Conservation (phyloP, 2,888 invertebrate species). For the Malacosoma neustria region DNA sequence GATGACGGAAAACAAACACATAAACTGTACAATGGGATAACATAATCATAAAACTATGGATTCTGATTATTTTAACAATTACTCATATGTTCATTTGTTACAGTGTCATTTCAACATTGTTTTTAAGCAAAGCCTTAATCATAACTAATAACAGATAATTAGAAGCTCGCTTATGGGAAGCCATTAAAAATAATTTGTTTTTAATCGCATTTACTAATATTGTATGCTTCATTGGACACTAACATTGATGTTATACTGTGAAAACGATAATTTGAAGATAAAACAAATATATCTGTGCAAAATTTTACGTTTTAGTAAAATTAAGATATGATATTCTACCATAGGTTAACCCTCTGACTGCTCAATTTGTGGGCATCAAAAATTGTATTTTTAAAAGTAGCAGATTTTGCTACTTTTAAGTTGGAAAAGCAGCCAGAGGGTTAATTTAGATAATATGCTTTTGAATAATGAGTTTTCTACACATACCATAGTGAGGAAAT, state of each 20-base stretch:
- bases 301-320: too few relatives aligned
- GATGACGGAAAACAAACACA: too few relatives aligned
- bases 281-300: background rate
- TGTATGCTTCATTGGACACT: slow-evolving; percentile 5
- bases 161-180: slow-evolving; percentile 13
- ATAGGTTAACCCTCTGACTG: too few relatives aligned
- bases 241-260: background rate
- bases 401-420: too few relatives aligned
- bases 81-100: slow-evolving; percentile 1
- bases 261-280: background rate
- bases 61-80: slow-evolving; percentile 7
- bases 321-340: too few relatives aligned
- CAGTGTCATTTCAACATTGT: slow-evolving; percentile 8
- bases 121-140: slow-evolving; percentile 17
- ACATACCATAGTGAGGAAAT: too few relatives aligned
- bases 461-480: too few relatives aligned
- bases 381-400: too few relatives aligned
- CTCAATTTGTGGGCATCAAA: too few relatives aligned
- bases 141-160: slow-evolving; percentile 12
- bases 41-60: slow-evolving; percentile 3
- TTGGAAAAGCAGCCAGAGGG: too few relatives aligned
- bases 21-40: too few relatives aligned
- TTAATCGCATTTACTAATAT: slow-evolving; percentile 17
- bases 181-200: slow-evolving; percentile 15
- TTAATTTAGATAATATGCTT: too few relatives aligned